These are phyloP conservation scores for Crambe crambe DNA, from an alignment of 37 sponge, comb jelly and placozoan genomes.

Conservation along the genomic window DNA sequence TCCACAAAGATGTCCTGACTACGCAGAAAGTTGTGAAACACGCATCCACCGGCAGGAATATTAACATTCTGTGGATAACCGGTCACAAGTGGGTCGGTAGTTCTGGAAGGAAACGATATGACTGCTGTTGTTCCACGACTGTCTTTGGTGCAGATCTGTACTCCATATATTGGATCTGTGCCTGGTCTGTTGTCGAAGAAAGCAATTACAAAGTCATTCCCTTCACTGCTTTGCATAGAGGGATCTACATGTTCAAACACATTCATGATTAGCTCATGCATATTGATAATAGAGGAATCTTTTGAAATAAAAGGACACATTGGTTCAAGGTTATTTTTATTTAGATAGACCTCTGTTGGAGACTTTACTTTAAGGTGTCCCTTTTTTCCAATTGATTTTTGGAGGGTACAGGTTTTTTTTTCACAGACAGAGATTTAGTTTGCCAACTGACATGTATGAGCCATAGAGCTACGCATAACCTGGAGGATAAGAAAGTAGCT, in stretches of 20 bases:
- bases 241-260: conserved; percentile 1
- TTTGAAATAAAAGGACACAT: too few relatives aligned
- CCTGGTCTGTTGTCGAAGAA: conserved; percentile 1
- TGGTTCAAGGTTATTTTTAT: too few relatives aligned
- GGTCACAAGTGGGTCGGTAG: neutral
- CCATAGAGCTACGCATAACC: too few relatives aligned
- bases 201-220: conserved; percentile 27
- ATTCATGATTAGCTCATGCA: too few relatives aligned
- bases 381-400: too few relatives aligned
- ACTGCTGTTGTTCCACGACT: neutral
- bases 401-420: too few relatives aligned
- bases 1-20: neutral
- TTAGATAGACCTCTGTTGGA: too few relatives aligned
- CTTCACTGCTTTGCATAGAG: neutral
- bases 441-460: too few relatives aligned
- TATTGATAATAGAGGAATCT: too few relatives aligned
- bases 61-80: neutral
- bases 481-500: too few relatives aligned
- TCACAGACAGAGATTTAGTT: too few relatives aligned
- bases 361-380: too few relatives aligned
- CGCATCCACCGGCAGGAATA: neutral
- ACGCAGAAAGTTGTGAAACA: neutral
- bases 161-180: neutral
- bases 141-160: neutral
- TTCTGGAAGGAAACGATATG: neutral